Conservation (phyloP, 2,113 vertebrate genomes). For the Physeter macrocephalus region DNA sequence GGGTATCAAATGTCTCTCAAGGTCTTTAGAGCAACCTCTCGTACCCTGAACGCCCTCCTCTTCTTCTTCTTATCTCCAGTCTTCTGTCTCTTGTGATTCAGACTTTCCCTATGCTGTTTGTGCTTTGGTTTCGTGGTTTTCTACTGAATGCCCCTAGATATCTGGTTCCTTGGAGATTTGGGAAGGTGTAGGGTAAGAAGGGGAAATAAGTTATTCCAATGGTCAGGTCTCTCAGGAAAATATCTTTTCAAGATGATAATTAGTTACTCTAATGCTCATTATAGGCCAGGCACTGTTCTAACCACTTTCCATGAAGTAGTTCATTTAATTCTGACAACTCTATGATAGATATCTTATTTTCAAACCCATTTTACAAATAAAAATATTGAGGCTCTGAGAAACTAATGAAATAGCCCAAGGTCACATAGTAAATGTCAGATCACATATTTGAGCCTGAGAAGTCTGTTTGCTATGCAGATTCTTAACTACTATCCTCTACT, state of each 20-base stretch:
- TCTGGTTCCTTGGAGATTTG: neutral
- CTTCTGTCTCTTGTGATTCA: neutral
- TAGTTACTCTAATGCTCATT: neutral
- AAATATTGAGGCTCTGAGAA: neutral
- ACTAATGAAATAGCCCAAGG: neutral
- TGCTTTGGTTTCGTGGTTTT: neutral
- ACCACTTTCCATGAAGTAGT: neutral
- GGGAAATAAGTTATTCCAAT: neutral
- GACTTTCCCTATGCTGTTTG: neutral
- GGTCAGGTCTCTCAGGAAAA: neutral
- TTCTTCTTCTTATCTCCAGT: neutral
- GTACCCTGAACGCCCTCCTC: neutral
- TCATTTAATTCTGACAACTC: neutral
- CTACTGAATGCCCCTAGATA: neutral
- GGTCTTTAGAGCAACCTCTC: neutral
- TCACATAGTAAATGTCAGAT: neutral
- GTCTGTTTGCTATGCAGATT: neutral
- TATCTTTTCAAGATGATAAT: neutral
- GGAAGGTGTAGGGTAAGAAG: neutral
- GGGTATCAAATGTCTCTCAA: neutral
- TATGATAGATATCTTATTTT: neutral
- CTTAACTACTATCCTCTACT: neutral
- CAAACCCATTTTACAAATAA: neutral
- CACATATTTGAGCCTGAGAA: neutral
- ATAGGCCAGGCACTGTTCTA: neutral